Conservation (phyloP, 1,140 invertebrate species). For the Gerris buenoi region DNA sequence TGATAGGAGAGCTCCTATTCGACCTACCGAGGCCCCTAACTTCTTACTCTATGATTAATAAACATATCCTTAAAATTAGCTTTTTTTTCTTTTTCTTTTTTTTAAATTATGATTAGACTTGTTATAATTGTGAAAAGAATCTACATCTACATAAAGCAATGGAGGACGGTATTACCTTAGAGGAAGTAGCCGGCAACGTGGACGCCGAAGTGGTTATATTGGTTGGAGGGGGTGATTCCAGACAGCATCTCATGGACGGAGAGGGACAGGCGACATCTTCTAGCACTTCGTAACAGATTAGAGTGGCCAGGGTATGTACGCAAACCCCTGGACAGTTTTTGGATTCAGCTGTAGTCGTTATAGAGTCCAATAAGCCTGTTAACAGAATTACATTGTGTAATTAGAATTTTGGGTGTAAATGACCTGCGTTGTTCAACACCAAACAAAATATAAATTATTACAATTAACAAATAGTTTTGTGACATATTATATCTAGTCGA, state of each 20-base stretch:
- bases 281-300: constrained; percentile 68
- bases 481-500: too few species aligned
- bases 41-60: too few species aligned
- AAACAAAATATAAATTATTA: constrained; percentile 3
- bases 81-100: too few species aligned
- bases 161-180: constrained; percentile 4
- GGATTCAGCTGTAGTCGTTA: constrained; percentile 63
- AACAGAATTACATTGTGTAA: too few species aligned
- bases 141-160: too few species aligned
- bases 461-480: constrained; percentile 11
- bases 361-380: constrained; percentile 60
- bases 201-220: constrained; percentile 13
- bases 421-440: not conserved
- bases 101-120: too few species aligned
- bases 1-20: too few species aligned
- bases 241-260: constrained; percentile 62
- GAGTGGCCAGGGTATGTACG: constrained; percentile 59
- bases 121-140: too few species aligned
- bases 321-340: constrained; percentile 75
- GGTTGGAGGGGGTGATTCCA: constrained; percentile 43
- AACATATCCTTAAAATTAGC: too few species aligned
- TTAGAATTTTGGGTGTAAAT: constrained; percentile 18
- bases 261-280: constrained; percentile 64
- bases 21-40: too few species aligned
- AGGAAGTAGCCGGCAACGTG: constrained; percentile 8